Conservation (phyloP, 2,888 invertebrate genomes). For the Cheilosia vulpina region DNA sequence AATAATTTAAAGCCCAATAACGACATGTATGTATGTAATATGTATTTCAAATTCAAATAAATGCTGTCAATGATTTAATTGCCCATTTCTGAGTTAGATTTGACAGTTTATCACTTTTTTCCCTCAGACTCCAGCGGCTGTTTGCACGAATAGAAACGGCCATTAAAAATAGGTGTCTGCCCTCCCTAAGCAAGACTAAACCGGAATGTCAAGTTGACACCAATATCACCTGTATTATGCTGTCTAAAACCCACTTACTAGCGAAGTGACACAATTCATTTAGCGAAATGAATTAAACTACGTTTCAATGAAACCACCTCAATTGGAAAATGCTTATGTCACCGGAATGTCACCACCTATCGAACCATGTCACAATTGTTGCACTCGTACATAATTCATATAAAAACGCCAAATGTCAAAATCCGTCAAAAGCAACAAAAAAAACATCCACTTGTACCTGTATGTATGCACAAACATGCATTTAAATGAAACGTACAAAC, state of each 20-base stretch:
- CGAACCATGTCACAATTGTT: constrained; percentile 42
- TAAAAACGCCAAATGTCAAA: constrained; percentile 63
- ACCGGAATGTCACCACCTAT: constrained; percentile 47
- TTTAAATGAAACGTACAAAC: constrained; percentile 20
- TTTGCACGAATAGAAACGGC: too few species aligned
- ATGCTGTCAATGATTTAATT: too few species aligned
- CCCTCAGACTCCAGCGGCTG: too few species aligned
- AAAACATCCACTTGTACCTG: constrained; percentile 5
- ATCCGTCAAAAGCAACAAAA: constrained; percentile 56
- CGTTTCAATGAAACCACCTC: neutral
- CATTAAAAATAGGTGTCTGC: too few species aligned
- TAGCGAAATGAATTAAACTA: neutral
- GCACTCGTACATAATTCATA: constrained; percentile 53
- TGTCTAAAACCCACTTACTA: neutral
- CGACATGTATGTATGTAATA: too few species aligned
- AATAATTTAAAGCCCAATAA: too few species aligned
- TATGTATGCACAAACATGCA: neutral
- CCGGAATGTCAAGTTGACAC: too few species aligned
- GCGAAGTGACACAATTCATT: constrained; percentile 14
- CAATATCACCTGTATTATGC: too few species aligned
- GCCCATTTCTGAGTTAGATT: too few species aligned
- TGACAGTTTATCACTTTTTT: too few species aligned
- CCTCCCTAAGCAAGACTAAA: too few species aligned
- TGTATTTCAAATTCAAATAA: too few species aligned
- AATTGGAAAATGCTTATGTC: constrained; percentile 38